Conservation (phyloP, 2,888 invertebrate genomes). For the Eupithecia subumbrata region DNA sequence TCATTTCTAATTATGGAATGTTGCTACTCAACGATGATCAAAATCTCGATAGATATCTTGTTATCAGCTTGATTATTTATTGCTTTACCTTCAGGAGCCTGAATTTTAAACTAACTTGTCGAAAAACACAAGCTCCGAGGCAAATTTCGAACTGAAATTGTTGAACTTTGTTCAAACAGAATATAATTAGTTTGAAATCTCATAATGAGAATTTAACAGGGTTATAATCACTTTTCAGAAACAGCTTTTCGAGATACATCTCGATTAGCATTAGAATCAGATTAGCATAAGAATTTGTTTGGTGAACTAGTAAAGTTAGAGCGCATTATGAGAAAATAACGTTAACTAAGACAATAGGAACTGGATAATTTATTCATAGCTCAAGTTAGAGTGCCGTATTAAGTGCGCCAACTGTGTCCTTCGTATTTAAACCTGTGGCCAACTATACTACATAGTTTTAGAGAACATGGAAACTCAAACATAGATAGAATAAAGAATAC, state of each 20-base stretch:
- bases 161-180: conserved; percentile 37
- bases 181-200: conserved; percentile 39
- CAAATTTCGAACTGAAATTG: conserved; percentile 29
- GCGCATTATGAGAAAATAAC: conserved; percentile 19
- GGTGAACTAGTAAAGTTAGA: conserved; percentile 18
- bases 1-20: background rate
- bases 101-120: conserved; percentile 13
- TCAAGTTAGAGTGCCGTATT: conserved; percentile 10
- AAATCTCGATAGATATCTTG: background rate
- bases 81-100: background rate
- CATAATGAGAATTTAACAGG: conserved; percentile 40
- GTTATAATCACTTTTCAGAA: conserved; percentile 35
- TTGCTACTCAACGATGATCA: background rate
- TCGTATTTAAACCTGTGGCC: background rate
- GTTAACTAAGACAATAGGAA: conserved; percentile 25
- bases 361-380: conserved; percentile 35
- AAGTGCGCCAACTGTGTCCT: background rate
- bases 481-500: too few relatives aligned
- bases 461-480: too few relatives aligned
- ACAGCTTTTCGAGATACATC: conserved; percentile 21
- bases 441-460: background rate
- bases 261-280: conserved; percentile 13
- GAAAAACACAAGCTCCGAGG: conserved; percentile 15
- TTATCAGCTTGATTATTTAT: background rate
- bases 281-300: conserved; percentile 28